A percentile compares a stretch with the other conserved stretches of the same genome.
Evolutionary conservation across 2,888 invertebrate species (phyloP).

Genomic region (Eristalinus aeneus): DNA sequence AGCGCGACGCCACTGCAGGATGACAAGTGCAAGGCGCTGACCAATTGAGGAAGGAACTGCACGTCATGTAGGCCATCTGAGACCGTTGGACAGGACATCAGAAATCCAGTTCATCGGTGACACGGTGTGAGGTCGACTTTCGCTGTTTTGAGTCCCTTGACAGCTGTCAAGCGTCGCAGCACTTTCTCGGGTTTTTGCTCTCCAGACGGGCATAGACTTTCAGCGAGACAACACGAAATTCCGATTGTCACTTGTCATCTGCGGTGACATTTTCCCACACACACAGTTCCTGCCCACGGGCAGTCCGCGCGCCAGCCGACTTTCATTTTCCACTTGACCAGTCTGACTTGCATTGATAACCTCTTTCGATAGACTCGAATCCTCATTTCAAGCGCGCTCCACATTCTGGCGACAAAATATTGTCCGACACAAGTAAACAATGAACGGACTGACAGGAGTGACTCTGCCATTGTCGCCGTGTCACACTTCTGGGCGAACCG

Average conservation of each 20-base stretch:
- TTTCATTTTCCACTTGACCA: conserved; percentile 36
- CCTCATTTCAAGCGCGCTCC: conserved; percentile 40
- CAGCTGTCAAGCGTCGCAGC: neutral
- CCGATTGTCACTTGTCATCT: neutral
- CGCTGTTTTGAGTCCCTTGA: neutral
- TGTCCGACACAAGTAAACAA: neutral
- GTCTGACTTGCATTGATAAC: conserved; percentile 26
- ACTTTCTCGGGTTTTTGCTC: neutral
- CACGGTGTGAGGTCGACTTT: neutral
- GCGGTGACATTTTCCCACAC: neutral
- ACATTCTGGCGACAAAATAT: conserved; percentile 37
- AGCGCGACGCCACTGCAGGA: neutral
- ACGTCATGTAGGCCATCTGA: neutral
- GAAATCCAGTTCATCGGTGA: neutral
- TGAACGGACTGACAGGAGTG: conserved; percentile 7
- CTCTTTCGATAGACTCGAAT: conserved; percentile 37
- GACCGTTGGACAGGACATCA: neutral
- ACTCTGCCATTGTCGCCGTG: conserved; percentile 17
- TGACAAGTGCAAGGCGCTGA: neutral
- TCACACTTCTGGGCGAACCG: conserved; percentile 44
- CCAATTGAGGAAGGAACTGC: neutral
- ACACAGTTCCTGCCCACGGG: neutral
- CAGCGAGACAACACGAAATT: neutral
- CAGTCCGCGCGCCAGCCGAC: neutral
- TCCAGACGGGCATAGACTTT: neutral